A percentile compares a stretch with the other conserved stretches of the same genome.
Evolutionary conservation across 92 coral and sea anemone species (phyloP).

Genomic region (Diadumene lineata): DNA sequence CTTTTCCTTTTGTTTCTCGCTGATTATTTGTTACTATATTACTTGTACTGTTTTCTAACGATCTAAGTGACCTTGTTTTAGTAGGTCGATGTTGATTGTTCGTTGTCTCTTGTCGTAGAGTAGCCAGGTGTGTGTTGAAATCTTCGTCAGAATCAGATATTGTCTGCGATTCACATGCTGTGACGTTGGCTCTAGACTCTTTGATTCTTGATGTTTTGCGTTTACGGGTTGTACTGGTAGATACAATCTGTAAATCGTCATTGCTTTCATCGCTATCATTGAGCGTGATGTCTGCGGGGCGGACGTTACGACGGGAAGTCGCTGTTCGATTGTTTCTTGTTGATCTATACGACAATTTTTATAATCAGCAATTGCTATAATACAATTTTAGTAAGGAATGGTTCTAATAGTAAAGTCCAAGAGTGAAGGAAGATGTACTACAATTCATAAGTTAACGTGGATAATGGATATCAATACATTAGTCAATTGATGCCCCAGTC

Average conservation of each 20-base stretch:
- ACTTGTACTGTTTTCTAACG: neutral
- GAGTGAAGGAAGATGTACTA: too few species aligned
- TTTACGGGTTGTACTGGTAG: neutral
- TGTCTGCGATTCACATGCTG: neutral
- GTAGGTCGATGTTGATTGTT: slow-evolving; percentile 6
- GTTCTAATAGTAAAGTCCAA: too few species aligned
- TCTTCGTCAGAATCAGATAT: neutral
- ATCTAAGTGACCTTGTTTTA: neutral
- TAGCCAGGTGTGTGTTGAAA: neutral
- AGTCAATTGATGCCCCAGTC: too few species aligned
- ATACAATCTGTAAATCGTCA: neutral
- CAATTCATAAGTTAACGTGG: too few species aligned
- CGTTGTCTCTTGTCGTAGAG: neutral
- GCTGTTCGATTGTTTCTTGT: neutral
- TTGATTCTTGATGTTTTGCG: neutral
- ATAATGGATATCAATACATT: too few species aligned
- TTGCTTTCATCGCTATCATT: neutral
- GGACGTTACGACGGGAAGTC: neutral
- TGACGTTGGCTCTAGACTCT: too few species aligned
- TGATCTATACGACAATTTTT: neutral
- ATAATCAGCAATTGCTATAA: too few species aligned
- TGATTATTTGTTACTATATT: neutral
- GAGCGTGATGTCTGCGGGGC: neutral
- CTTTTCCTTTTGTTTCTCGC: slow-evolving; percentile 2
- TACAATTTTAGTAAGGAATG: too few species aligned